A percentile compares a stretch with the other conserved stretches of the same genome.
Conservation (phyloP, 2,113 vertebrate species). For the Lamprotornis superbus region DNA sequence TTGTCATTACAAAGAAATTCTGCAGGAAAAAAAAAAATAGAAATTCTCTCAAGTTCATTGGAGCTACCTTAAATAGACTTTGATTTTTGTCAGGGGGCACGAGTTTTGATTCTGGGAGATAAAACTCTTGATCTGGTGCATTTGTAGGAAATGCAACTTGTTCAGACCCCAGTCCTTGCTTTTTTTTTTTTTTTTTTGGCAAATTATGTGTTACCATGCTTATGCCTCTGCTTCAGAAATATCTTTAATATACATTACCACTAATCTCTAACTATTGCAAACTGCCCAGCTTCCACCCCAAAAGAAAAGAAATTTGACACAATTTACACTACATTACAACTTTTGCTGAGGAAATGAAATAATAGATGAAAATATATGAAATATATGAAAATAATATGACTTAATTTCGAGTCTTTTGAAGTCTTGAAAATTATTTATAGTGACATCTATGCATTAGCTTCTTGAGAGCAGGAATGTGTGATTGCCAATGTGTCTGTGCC, state of each 20-base stretch:
- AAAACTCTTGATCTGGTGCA: neutral
- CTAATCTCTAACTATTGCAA: neutral
- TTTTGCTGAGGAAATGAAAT: neutral
- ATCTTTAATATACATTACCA: neutral
- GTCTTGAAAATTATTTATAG: neutral
- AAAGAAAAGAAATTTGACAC: neutral
- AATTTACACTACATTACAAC: rapidly evolving
- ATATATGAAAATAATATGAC: neutral
- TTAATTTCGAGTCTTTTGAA: neutral
- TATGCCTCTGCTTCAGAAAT: neutral
- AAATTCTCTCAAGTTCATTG: neutral
- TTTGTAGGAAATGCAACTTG: rapidly evolving
- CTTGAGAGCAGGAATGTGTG: neutral
- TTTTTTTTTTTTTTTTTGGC: neutral
- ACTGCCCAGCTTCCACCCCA: neutral
- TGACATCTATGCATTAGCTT: neutral
- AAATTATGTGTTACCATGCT: neutral
- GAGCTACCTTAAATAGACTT: neutral
- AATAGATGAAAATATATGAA: neutral
- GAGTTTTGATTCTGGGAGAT: neutral
- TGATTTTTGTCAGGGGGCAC: neutral
- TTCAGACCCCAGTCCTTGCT: neutral
- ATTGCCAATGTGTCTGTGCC: too few relatives aligned
- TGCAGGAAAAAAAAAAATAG: too few relatives aligned
- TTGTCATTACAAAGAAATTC: too few relatives aligned